Base-by-base conservation (phyloP, 2,888 invertebrate genomes). In the Drosophila aldrichi region DNA sequence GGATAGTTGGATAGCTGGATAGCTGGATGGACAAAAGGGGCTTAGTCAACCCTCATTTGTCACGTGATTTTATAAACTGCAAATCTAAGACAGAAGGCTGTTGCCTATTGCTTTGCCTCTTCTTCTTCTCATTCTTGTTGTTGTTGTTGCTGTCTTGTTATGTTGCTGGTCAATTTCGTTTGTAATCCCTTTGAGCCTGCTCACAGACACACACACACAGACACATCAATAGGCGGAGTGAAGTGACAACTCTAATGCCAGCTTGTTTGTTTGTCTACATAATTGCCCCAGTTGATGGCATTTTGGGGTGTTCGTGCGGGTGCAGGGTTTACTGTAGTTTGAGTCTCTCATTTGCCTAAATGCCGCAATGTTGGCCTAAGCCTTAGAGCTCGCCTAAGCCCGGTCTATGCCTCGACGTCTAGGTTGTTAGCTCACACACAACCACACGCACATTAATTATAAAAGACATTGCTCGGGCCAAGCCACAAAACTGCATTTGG, bases 11-110 rank as follows among this genome's bases (percentile, higher is more conserved):
- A 61, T 77, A 57, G 72, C 29, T 59, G 29, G 55, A 44, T 44
- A 29, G 66, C 40, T 64, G 16, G 59, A 52, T 57, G 64, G 68
- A 51, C 70, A 65, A 74, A 77, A 51, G 48, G 49, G 61, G 63
- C 66, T 84, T 79, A 79, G 84, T 51, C 71, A 71, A 89, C 86
- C 85, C 86, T 88, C 80, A 89, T 88, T 89, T 85, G 85, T 85
- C 85, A 88, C 80, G 68, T 77, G 87, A 89, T 77, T 85, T 85
- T 89, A 85, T 89, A 87, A 88, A 85, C 89, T 89, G 77, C 70
- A 77, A 80, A 81, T 86, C 73, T 65, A 67, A 69, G 55, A 52
- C 68, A 63, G 61, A 52, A 59, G 67, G 59, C 43, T 62, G 48
- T 61, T 52, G 41, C 65, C 48, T 8, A 29, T n/a, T 18, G n/a